A percentile compares a stretch with the other conserved stretches of the same genome.
Conservation (phyloP, 2,113 vertebrate species). For the Clarias magur region DNA sequence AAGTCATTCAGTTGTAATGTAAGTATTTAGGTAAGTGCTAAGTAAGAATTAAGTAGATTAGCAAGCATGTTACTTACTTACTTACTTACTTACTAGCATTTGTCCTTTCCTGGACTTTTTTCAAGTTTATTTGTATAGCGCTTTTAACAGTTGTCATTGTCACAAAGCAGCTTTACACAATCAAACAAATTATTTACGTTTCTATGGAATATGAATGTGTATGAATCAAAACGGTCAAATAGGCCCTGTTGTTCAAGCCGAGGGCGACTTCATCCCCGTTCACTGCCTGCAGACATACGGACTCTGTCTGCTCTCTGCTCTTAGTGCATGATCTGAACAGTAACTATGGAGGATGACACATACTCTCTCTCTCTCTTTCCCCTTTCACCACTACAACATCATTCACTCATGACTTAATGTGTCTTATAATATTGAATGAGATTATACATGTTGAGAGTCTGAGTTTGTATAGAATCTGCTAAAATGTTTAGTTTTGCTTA, state of each 20-base stretch:
- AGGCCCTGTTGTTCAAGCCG: too few species aligned
- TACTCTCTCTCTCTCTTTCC: neutral
- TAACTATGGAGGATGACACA: constrained; percentile 9
- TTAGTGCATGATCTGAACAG: neutral
- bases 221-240: too few species aligned
- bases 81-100: neutral
- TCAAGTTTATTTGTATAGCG: neutral
- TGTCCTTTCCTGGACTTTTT: neutral
- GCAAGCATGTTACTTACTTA: neutral
- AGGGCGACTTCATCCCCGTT: neutral
- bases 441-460: constrained; percentile 4
- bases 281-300: constrained; percentile 32
- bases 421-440: constrained; percentile 10
- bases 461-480: neutral
- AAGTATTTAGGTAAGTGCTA: too few species aligned
- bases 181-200: too few species aligned
- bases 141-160: too few species aligned
- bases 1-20: too few species aligned
- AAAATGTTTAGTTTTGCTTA: constrained; percentile 27
- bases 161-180: too few species aligned
- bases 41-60: too few species aligned
- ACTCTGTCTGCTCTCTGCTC: neutral
- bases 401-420: constrained; percentile 17
- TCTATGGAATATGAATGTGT: too few species aligned
- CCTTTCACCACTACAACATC: neutral